phyloP scores from a whole-genome alignment of 2,888 invertebrate species.

The Halictus quadricinctus region DNA sequence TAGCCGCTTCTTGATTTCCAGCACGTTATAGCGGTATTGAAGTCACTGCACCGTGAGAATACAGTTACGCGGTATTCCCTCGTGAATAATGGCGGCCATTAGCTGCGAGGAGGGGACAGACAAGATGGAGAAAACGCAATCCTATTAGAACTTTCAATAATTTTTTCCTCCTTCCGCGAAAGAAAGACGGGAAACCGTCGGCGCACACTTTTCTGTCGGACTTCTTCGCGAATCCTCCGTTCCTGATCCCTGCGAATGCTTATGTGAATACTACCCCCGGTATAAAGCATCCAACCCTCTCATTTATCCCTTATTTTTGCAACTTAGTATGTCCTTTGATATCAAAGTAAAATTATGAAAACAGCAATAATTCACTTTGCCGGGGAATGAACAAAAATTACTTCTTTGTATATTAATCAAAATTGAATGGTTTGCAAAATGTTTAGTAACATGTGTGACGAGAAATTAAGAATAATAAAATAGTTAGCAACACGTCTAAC shows the following conservation, averaged over 20 bases:
- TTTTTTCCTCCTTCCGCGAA: not conserved
- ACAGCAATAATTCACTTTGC: not conserved
- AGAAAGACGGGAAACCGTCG: not conserved
- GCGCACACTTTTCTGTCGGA: not conserved
- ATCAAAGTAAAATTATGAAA: not conserved
- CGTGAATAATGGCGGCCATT: conserved; percentile 65
- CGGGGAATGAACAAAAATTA: not conserved
- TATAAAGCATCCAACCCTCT: not conserved
- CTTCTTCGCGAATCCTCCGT: not conserved
- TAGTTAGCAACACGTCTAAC: too few species aligned
- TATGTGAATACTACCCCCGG: not conserved
- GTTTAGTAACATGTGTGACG: too few species aligned
- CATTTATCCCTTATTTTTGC: not conserved
- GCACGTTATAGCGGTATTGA: conserved; percentile 69
- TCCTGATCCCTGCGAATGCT: not conserved
- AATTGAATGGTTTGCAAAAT: not conserved
- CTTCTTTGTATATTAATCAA: not conserved
- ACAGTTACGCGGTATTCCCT: conserved; percentile 69
- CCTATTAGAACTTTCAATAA: conserved; percentile 29
- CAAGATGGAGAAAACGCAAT: not conserved
- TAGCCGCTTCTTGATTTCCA: conserved; percentile 61
- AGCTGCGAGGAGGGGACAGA: not conserved
- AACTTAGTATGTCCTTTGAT: not conserved
- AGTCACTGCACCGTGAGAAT: conserved; percentile 72
- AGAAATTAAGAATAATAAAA: too few species aligned